Base-by-base conservation (phyloP, 2,797 vertebrate genomes). In the Enteromius treurensis region DNA sequence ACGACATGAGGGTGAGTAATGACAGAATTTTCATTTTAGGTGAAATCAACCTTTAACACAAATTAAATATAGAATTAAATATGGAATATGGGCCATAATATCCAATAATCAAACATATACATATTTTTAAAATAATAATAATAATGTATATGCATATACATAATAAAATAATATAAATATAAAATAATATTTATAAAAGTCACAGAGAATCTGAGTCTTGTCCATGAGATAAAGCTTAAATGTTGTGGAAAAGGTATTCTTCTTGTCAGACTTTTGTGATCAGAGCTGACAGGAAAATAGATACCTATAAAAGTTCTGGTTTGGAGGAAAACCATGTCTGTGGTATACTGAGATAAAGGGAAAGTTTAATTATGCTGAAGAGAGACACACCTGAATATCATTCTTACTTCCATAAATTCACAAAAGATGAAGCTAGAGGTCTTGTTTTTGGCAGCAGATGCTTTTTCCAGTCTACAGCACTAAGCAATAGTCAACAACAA, bases 401-500 rank as follows among this genome's bases (percentile, higher is more conserved):
- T 91, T 91, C 84, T 84, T 86, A 87, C 84, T 87, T 86, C 85
- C 90, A 92, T 92, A 90, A 58, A 80, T 81, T 77, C 42, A 47
- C 26, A 49, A 80, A 93, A 93, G 94, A 93, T 92, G 88, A 92
- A 92, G 92, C 90, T 90, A 92, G 92, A 92, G 89, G 86, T 76
- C 93, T 95, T 90, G 91, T 69, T 92, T 93, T 88, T 92, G 90
- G 92, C 93, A 93, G 93, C 92, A 90, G 89, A 88, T 29, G 26
- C 17, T 77, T 91, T 87, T 91, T 92, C 89, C 92, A 92, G 88
- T 87, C 90, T 89, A 89, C 87, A 71, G 85, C 62, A 34, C 83
- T 86, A 89, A 86, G 90, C 88, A 89, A 90, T 87, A 90, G 90
- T 92, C 90, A 89, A 89, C 89, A 75, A 65, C 37, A 10, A 55